A percentile compares a stretch with the other conserved stretches of the same genome.
Evolutionary conservation across 1,140 invertebrate genomes (phyloP).

Genomic region (Bombus difficillimus): DNA sequence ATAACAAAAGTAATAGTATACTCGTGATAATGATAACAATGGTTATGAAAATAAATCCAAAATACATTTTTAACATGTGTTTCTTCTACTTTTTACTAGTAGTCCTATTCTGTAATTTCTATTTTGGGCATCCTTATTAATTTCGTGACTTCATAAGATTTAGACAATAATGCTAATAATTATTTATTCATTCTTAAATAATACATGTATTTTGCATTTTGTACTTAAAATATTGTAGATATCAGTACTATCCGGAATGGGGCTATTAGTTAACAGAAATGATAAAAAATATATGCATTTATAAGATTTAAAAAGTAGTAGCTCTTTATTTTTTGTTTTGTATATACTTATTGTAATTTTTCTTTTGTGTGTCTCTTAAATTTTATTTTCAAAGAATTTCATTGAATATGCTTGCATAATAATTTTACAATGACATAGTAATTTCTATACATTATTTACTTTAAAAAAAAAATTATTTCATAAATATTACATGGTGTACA

Average conservation of each 20-base stretch:
- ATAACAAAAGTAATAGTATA: constrained; percentile 20
- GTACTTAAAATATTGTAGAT: constrained; percentile 29
- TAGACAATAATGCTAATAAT: background rate
- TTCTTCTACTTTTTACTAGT: constrained; percentile 43
- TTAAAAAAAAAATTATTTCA: constrained; percentile 9
- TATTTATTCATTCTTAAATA: constrained; percentile 10
- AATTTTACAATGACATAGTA: constrained; percentile 6
- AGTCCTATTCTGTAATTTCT: constrained; percentile 47
- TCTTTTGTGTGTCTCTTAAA: constrained; percentile 36
- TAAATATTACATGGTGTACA: background rate
- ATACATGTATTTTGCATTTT: constrained; percentile 15
- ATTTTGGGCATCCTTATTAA: constrained; percentile 2
- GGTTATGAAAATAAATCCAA: constrained; percentile 46
- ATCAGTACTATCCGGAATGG: constrained; percentile 45
- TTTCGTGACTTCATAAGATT: background rate
- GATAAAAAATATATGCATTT: constrained; percentile 50
- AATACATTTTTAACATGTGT: constrained; percentile 54
- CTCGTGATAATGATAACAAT: constrained; percentile 22
- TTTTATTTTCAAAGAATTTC: constrained; percentile 9
- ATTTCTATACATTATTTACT: constrained; percentile 11
- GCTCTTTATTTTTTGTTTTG: constrained; percentile 44
- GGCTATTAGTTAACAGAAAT: constrained; percentile 50
- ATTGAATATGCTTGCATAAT: constrained; percentile 29
- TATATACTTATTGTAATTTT: constrained; percentile 35
- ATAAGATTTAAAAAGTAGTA: constrained; percentile 44